Evolutionary conservation across 2,888 invertebrate genomes (phyloP).

Genomic region (Punctoribates punctum): DNA sequence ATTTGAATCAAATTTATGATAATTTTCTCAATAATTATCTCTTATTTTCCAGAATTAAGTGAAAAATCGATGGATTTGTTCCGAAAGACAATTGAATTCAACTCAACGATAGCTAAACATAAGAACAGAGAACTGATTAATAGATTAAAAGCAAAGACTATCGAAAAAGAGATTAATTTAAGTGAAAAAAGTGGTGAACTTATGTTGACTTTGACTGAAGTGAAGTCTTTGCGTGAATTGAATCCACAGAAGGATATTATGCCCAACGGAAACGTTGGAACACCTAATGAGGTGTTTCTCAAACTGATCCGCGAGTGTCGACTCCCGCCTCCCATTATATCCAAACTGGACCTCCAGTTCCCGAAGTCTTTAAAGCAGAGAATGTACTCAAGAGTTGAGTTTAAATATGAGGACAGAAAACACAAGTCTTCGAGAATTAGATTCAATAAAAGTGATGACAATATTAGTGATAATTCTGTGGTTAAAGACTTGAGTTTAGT

Average conservation of each 20-base stretch:
- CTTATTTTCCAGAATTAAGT: too few species aligned
- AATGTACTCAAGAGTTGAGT: conserved; percentile 56
- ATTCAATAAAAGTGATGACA: not conserved
- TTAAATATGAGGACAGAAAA: conserved; percentile 51
- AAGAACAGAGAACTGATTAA: conserved; percentile 5
- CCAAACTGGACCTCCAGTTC: conserved; percentile 55
- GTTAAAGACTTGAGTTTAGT: conserved; percentile 17
- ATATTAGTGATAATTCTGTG: not conserved
- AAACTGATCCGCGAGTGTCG: conserved; percentile 56
- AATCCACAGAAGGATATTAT: conserved; percentile 53
- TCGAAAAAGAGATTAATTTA: conserved; percentile 50
- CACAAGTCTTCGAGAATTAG: conserved; percentile 14
- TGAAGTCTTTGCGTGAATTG: conserved; percentile 52
- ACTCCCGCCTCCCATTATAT: conserved; percentile 56
- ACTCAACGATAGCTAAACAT: not conserved
- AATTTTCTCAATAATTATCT: too few species aligned
- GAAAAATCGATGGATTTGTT: conserved; percentile 20
- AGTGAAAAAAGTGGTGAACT: conserved; percentile 46
- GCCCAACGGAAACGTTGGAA: conserved; percentile 61
- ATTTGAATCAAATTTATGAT: not conserved
- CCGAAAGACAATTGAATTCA: conserved; percentile 5
- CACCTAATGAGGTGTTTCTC: conserved; percentile 57
- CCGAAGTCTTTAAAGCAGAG: conserved; percentile 51
- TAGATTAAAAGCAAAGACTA: conserved; percentile 50
- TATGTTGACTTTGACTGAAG: conserved; percentile 50